Evolutionary conservation across 2,888 invertebrate genomes (phyloP).

Genomic region (Argyresthia goedartella): DNA sequence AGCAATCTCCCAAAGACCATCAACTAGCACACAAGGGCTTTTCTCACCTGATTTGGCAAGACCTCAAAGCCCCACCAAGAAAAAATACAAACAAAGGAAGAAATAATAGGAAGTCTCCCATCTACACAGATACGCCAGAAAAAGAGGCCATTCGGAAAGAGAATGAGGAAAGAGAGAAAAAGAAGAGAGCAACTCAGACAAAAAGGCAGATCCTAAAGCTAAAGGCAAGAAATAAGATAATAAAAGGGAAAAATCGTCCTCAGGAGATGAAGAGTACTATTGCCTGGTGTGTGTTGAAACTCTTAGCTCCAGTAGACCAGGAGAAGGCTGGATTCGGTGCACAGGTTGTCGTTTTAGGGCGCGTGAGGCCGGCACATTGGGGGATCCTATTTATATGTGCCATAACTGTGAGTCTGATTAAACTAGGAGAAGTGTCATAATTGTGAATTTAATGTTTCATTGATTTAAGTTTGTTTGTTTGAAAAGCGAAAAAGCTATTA

Average conservation of each 20-base stretch:
- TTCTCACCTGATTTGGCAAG: constrained; percentile 15
- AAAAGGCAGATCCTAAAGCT: background rate
- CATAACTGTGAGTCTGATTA: constrained; percentile 9
- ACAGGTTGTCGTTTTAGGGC: constrained; percentile 4
- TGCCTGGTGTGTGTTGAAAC: background rate
- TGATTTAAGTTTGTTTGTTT: background rate
- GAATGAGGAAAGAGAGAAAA: constrained; percentile 7
- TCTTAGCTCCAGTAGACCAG: background rate
- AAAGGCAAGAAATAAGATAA: background rate
- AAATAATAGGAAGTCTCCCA: constrained; percentile 12
- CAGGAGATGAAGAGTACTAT: background rate
- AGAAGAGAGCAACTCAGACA: background rate
- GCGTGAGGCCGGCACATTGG: background rate
- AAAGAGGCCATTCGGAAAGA: constrained; percentile 15
- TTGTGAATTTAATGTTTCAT: background rate
- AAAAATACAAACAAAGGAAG: constrained; percentile 8
- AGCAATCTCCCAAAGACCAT: background rate
- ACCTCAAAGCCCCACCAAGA: constrained; percentile 13
- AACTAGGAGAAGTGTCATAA: background rate
- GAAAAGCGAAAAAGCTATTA: background rate
- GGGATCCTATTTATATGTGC: constrained; percentile 9
- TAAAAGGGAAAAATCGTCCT: background rate
- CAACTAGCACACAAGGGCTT: background rate
- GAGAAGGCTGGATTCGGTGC: constrained; percentile 2
- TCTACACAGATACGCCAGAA: constrained; percentile 19